These are phyloP conservation scores for Cherax destructor DNA, from an alignment of 1,140 invertebrate genomes.

Conservation along the genomic window DNA sequence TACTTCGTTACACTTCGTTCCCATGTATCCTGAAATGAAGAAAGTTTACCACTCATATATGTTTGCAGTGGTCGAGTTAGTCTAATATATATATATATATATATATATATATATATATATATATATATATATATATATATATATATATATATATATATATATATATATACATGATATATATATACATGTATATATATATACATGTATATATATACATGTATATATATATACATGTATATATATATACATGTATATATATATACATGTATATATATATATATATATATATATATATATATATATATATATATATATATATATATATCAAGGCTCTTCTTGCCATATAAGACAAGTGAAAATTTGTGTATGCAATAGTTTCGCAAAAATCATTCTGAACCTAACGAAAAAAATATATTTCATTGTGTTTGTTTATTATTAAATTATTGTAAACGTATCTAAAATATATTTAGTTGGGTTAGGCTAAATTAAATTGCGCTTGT, in stretches of 20 bases:
- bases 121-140: constrained; percentile 12
- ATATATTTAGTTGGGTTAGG: too few species aligned
- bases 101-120: constrained; percentile 28
- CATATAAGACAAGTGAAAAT: too few species aligned
- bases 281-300: constrained; percentile 31
- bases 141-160: background rate
- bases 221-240: background rate
- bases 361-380: too few species aligned
- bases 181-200: background rate
- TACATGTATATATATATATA: background rate
- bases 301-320: background rate
- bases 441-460: too few species aligned
- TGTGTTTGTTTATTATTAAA: too few species aligned
- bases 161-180: background rate
- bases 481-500: too few species aligned
- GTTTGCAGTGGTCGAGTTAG: background rate
- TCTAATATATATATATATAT: background rate
- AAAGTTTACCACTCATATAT: too few species aligned
- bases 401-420: too few species aligned
- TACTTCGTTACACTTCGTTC: too few species aligned
- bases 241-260: background rate
- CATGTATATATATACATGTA: constrained; percentile 31
- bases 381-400: too few species aligned
- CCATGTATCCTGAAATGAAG: too few species aligned
- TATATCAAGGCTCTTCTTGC: too few species aligned